Conservation (phyloP, 2,888 invertebrate genomes). For the Itoplectis maculator region DNA sequence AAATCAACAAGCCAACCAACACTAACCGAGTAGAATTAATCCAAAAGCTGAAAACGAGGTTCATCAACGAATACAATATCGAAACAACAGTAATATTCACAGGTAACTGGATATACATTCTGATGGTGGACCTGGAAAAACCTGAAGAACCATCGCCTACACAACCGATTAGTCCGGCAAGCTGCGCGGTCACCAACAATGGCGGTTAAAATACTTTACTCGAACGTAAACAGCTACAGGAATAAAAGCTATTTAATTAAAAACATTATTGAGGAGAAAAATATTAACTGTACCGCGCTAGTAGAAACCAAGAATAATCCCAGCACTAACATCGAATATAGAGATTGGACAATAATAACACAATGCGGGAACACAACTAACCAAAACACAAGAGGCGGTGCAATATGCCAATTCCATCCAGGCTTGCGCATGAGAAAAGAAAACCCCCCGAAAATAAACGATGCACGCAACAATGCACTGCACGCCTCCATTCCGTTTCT, state of each 20-base stretch:
- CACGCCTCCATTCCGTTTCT: neutral
- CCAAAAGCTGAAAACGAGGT: conserved; percentile 6
- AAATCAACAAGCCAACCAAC: conserved; percentile 31
- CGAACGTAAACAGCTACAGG: neutral
- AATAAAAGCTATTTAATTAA: no score
- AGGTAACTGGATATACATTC: neutral
- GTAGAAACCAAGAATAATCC: neutral
- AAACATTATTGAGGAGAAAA: no score
- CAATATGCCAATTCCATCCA: neutral
- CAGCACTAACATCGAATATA: neutral
- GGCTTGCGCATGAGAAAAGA: neutral
- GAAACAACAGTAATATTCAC: conserved; percentile 18
- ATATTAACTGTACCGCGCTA: neutral
- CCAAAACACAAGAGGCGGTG: neutral
- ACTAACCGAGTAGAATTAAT: conserved; percentile 27
- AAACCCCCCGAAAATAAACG: neutral
- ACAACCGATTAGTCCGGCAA: neutral
- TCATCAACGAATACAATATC: conserved; percentile 1
- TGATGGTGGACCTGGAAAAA: neutral
- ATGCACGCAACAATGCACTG: neutral
- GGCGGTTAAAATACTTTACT: neutral
- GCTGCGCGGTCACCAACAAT: neutral
- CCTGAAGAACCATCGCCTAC: neutral
- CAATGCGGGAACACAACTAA: neutral
- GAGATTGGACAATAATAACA: neutral